phyloP scores from a whole-genome alignment of 2,888 invertebrate species.

The Nymphalis urticae region DNA sequence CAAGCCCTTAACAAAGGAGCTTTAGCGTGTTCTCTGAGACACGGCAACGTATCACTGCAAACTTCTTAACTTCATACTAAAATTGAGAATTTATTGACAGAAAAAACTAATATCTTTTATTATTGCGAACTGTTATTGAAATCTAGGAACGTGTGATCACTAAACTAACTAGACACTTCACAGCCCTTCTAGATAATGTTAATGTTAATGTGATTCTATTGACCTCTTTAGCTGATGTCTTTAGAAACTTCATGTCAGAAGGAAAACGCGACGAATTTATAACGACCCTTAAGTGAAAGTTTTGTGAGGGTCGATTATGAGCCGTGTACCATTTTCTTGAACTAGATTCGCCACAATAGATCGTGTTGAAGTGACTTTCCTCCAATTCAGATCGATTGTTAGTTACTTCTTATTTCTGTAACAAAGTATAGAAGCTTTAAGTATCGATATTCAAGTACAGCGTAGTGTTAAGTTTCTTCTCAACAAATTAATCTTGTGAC shows the following conservation, averaged over 20 bases:
- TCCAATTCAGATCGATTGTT: not conserved
- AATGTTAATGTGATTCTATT: not conserved
- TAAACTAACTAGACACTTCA: no score
- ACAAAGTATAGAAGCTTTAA: not conserved
- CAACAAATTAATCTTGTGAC: no score
- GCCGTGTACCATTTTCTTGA: conserved; percentile 21
- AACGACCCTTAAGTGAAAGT: conserved; percentile 30
- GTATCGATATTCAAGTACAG: no score
- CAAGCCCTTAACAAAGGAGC: no score
- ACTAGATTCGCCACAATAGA: not conserved
- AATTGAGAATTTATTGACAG: no score
- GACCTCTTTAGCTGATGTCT: conserved; percentile 9
- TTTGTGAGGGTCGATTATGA: conserved; percentile 18
- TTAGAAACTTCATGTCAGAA: conserved; percentile 16
- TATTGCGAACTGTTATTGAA: no score
- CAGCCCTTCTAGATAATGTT: not conserved
- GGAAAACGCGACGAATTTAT: conserved; percentile 34
- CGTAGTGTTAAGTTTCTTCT: no score
- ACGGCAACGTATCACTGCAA: no score
- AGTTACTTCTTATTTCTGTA: not conserved
- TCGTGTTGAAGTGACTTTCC: not conserved
- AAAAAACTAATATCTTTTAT: no score
- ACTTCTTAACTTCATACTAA: no score
- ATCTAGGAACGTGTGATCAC: no score
- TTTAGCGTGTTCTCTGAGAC: no score